Evolutionary conservation across 2,797 vertebrate species (phyloP), one percentile per base, ranked within the genome.

Genomic region (Enteromius trimaculatus): DNA sequence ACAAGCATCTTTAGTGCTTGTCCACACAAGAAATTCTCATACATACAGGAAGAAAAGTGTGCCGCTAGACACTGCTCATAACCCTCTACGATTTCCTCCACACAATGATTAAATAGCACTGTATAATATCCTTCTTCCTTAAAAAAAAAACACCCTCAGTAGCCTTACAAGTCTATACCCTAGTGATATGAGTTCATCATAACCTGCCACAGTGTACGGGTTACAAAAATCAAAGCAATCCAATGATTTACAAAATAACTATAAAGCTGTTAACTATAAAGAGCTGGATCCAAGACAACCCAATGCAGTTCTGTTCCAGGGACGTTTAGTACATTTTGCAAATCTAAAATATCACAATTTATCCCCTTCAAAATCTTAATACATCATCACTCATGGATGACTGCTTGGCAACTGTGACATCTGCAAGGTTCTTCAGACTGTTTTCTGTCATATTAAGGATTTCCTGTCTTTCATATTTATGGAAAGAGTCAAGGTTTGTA

Each of bases 81-180:
- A 91, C 90, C 90, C 88, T 88, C 88, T 91, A 87, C 90, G 90
- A 88, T 90, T 92, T 92, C 92, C 34, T 92, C 90, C 90, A 13
- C n/a, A 58, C 9, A 23, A n/a, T 55, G 53, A 42, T 42, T 42
- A 42, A 55, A n/a, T 23, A 58, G 21, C 9, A 13, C n/a, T 91
- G 92, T 93, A 93, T 90, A 89, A 92, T 92, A 92, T 92, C 92
- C 21, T 92, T 90, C 89, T 89, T 89, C 90, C 92, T 90, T 92
- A 93, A 94, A 90, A 93, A 92, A 91, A 94, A 90, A 89, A 88
- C 79, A 89, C 91, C 91, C 94, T 94, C 91, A 93, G 92, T 92
- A 92, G 92, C 26, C 26, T 34, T 34, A 53, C 2, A 68, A 23
- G 11, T 2, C 19, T 37, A 51, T 34, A n/a, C 13, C 29, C 16